Evolutionary conservation across 1,140 invertebrate species (phyloP), one percentile per base, ranked within the genome.

Genomic region (Drosophila yakuba): DNA sequence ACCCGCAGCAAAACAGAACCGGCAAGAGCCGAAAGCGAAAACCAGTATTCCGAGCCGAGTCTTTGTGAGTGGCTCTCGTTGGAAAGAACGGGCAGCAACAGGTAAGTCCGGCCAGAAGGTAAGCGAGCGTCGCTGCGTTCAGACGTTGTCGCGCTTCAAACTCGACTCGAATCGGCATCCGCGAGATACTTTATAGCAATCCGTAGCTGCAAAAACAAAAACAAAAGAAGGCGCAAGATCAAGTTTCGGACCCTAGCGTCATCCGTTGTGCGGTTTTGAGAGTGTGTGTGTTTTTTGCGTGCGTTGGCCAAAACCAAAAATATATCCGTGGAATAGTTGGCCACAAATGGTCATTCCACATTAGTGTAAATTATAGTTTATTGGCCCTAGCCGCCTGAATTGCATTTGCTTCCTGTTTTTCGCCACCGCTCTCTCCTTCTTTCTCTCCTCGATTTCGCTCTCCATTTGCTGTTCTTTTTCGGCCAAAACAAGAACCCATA

Each of bases 231-330:
- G 35, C 60, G 67, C 64, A 82, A 83, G 68, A 90, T 89, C 85
- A 89, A 89, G 84, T 89, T 88, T 88, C 72, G 72, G 77, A 72
- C 69, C 67, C 66, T 83, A 78, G 79, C 84, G 84, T 88, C 83
- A 88, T 89, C 66, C 56, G 66, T 71, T 69, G 57, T 69, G 64
- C 64, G 67, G 43, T 71, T 48, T 35, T 36, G 35, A 48, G 45
- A 41, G 56, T 82, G 48, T 82, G 48, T 73, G 39, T 51, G 32
- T 36, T 72, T 56, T 84, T 57, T 69, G 58, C 54, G 81, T 74
- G 63, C 50, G 55, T 75, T 71, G 73, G 60, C 58, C 55, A 75
- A 74, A 74, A 47, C 28, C 44, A 32, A 41, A 74, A 57, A 74
- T 41, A 74, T 47, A 59, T 41, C 43, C 39, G 72, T 55, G 55